Evolutionary conservation across 2,113 vertebrate species (phyloP).

Genomic region (Isichthys henryi): DNA sequence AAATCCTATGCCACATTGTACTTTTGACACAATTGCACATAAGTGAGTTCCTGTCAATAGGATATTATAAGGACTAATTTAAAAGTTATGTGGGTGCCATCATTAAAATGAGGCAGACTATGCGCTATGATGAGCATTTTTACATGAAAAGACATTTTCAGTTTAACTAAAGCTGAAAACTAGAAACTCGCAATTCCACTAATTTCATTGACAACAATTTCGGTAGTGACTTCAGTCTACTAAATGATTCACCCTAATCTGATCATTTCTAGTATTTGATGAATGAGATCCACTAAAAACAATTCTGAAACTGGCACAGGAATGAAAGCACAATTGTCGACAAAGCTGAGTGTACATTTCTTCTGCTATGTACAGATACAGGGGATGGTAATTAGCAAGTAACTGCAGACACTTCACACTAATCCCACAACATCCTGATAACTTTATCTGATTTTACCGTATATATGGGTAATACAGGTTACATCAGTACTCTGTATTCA

Average conservation of each 20-base stretch:
- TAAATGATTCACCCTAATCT: neutral
- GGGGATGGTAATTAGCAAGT: neutral
- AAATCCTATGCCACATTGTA: neutral
- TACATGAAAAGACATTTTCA: neutral
- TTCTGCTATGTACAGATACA: neutral
- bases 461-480: neutral
- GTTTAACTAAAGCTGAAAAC: neutral
- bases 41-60: neutral
- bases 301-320: neutral
- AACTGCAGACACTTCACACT: constrained; percentile 1
- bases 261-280: neutral
- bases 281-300: neutral
- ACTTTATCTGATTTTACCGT: constrained; percentile 8
- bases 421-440: constrained; percentile 7
- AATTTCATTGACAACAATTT: neutral
- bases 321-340: neutral
- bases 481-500: neutral
- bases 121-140: neutral
- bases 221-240: neutral
- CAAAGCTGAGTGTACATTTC: neutral
- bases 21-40: neutral
- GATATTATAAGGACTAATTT: neutral
- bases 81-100: neutral
- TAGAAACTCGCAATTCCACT: neutral
- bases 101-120: neutral